phyloP scores from a whole-genome alignment of 2,888 invertebrate genomes.

The Chloroclystis v-ata region DNA sequence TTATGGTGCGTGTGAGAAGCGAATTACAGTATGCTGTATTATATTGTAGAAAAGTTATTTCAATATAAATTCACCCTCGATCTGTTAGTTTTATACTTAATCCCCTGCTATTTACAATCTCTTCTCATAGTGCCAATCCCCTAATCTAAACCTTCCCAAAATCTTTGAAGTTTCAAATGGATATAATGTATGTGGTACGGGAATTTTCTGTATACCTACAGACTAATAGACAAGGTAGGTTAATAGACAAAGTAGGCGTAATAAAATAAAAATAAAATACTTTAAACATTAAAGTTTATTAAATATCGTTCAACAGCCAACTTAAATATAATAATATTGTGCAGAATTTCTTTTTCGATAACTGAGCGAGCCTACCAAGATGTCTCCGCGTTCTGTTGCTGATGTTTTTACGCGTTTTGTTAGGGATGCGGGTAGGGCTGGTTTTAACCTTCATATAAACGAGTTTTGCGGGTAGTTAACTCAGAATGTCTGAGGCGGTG shows the following conservation, averaged over 20 bases:
- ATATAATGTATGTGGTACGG: too few species aligned
- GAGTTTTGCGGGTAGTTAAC: conserved; percentile 11
- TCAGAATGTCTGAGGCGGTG: conserved; percentile 37
- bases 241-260: too few species aligned
- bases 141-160: too few species aligned
- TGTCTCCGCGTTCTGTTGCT: conserved; percentile 37
- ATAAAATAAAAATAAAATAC: too few species aligned
- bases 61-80: conserved; percentile 73
- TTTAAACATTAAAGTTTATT: conserved; percentile 21
- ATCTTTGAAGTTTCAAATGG: too few species aligned
- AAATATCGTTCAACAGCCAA: conserved; percentile 47
- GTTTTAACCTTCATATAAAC: conserved; percentile 34
- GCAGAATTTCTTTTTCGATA: conserved; percentile 37
- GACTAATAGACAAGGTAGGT: too few species aligned
- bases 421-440: conserved; percentile 19
- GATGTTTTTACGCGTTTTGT: neutral
- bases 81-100: conserved; percentile 42
- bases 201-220: too few species aligned
- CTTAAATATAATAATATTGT: conserved; percentile 45
- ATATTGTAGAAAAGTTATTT: conserved; percentile 73
- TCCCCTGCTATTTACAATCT: too few species aligned
- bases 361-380: conserved; percentile 36
- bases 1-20: conserved; percentile 38
- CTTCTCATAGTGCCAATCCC: too few species aligned
- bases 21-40: conserved; percentile 67